A percentile compares a stretch with the other conserved stretches of the same genome.
Conservation (phyloP, 2,113 vertebrate species). For the Boleophthalmus pectinirostris region DNA sequence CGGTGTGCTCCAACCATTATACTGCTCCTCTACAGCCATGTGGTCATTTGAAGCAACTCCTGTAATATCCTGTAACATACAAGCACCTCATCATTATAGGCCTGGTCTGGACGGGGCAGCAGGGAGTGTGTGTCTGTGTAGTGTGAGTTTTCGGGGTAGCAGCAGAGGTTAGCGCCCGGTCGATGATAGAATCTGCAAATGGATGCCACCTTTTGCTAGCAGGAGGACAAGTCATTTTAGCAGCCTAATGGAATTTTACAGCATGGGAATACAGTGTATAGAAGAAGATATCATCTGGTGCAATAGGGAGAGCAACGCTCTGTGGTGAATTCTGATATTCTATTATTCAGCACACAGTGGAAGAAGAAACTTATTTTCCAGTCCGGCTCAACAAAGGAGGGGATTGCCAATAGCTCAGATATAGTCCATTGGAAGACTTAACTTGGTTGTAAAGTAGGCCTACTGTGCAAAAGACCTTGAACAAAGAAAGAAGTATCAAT, state of each 20-base stretch:
- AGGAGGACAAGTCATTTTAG: constrained; percentile 63
- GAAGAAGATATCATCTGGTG: constrained; percentile 55
- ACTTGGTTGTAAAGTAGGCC: constrained; percentile 5
- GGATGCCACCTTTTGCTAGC: constrained; percentile 55
- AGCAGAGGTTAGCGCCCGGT: constrained; percentile 44
- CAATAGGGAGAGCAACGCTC: constrained; percentile 35
- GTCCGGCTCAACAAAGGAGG: constrained; percentile 42
- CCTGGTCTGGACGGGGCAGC: constrained; percentile 18
- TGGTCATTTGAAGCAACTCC: constrained; percentile 56
- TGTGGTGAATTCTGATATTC: constrained; percentile 54
- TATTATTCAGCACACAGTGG: constrained; percentile 44
- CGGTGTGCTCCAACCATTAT: constrained; percentile 71
- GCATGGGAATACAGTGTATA: constrained; percentile 55
- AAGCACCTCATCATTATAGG: constrained; percentile 54
- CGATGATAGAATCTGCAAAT: constrained; percentile 69
- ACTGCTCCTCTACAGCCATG: constrained; percentile 60
- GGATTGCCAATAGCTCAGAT: constrained; percentile 36
- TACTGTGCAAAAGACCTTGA: neutral
- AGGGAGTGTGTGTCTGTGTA: constrained; percentile 9
- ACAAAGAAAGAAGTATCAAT: neutral
- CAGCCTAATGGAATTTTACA: constrained; percentile 66
- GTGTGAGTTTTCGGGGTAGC: constrained; percentile 19
- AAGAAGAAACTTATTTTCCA: constrained; percentile 53
- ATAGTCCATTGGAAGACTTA: constrained; percentile 20
- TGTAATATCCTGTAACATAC: constrained; percentile 44